A percentile compares a stretch with the other conserved stretches of the same genome.
Conservation (phyloP, 2,888 invertebrate species). For the Gisinianus flammeolus region DNA sequence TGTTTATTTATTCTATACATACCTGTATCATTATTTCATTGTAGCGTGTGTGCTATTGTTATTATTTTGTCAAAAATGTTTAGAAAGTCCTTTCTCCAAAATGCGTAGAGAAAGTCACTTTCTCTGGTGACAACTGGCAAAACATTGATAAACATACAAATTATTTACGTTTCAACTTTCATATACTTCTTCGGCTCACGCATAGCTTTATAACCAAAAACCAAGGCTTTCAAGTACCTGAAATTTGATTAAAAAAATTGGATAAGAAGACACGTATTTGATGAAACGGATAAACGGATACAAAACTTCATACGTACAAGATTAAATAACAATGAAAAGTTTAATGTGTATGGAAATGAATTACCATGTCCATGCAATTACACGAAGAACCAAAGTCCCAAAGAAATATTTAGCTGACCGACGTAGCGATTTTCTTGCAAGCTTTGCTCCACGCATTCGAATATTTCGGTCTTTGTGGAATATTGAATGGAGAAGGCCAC, state of each 20-base stretch:
- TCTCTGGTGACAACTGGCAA: too few relatives aligned
- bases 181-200: conserved; percentile 52
- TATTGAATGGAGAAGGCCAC: conserved; percentile 45
- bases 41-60: too few relatives aligned
- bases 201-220: conserved; percentile 52
- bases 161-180: conserved; percentile 49
- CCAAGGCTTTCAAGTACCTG: conserved; percentile 54
- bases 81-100: too few relatives aligned
- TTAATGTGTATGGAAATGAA: too few relatives aligned
- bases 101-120: too few relatives aligned
- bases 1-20: neutral
- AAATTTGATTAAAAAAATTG: too few relatives aligned
- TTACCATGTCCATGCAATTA: conserved; percentile 52
- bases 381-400: conserved; percentile 55
- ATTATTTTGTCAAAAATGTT: too few relatives aligned
- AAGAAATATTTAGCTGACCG: conserved; percentile 48
- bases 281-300: too few relatives aligned
- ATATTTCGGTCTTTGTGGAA: conserved; percentile 48
- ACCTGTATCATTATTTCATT: neutral
- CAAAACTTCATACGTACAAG: too few relatives aligned
- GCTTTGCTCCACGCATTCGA: conserved; percentile 41
- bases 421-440: conserved; percentile 37
- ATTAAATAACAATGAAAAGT: too few relatives aligned
- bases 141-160: too few relatives aligned
- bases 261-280: too few relatives aligned